These are phyloP conservation scores for Mustelus asterias DNA, from an alignment of 2,113 vertebrate genomes.

Conservation along the genomic window DNA sequence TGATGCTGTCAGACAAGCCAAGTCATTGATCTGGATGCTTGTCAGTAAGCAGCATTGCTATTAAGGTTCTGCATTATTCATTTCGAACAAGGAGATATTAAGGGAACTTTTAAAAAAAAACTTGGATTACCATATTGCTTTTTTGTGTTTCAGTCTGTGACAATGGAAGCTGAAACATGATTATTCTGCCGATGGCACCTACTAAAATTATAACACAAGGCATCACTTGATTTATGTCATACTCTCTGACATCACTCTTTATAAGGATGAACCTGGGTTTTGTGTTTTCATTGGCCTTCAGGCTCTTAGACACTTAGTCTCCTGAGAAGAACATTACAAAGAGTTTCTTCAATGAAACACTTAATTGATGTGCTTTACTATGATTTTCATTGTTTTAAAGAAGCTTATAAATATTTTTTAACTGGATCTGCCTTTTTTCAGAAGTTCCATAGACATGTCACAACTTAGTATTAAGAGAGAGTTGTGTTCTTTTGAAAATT, in stretches of 20 bases:
- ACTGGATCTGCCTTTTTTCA: neutral
- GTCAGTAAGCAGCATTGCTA: neutral
- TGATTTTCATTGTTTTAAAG: neutral
- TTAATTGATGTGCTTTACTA: constrained; percentile 14
- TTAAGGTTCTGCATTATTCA: neutral
- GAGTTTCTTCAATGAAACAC: neutral
- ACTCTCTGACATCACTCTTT: neutral
- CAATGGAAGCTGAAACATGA: constrained; percentile 9
- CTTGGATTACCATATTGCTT: neutral
- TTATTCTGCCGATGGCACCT: neutral
- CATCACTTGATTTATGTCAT: neutral
- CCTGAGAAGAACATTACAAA: constrained; percentile 4
- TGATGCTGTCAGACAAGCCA: neutral
- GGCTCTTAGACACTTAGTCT: neutral
- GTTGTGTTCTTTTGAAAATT: neutral
- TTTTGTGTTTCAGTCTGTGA: neutral
- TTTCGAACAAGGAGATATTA: neutral
- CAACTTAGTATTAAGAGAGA: neutral
- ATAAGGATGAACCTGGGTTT: neutral
- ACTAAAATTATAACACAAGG: constrained; percentile 11
- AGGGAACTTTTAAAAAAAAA: neutral
- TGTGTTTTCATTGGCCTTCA: neutral
- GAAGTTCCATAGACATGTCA: neutral
- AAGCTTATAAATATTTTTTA: neutral
- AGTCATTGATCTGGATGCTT: neutral